Base-by-base conservation (phyloP, 2,888 invertebrate species). In the Agrilus mali region DNA sequence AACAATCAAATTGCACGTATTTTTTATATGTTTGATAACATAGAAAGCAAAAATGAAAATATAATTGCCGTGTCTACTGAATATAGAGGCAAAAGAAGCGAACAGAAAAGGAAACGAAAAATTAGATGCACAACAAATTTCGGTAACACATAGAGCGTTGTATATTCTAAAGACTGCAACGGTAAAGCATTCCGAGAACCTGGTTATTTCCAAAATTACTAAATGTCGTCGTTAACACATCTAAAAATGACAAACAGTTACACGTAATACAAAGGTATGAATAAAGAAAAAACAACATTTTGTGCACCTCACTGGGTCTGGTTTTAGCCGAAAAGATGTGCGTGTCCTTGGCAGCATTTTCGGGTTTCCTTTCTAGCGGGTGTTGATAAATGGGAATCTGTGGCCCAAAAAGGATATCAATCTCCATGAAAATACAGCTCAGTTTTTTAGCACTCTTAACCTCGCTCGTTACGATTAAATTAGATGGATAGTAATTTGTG, bases 341-440 rank as follows among this genome's bases (percentile, higher is more conserved):
- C 58, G 65, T 67, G 61, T 66, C 67, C 59, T 67, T 67, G 53
- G 66, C 61, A 57, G 64, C 63, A 60, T 64, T 63, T 60, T 67
- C 65, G 51, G 65, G 60, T 59, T 66, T 65, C 52, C 62, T 70
- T 61, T 71, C 71, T 67, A 71, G 69, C 64, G 72, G 72, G 68
- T 73, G 73, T 71, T 73, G 74, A 69, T 73, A 74, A 71, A 74
- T 71, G 68, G 74, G 74, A 65, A 74, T 74, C 74, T 74, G 72
- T 66, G 66, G 61, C 68, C 70, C 67, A 68, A 62, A 61, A 27
- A 27, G 27, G 27, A 10, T 27, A 27, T 27, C 27, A 27, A 35
- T 15, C 14, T 15, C 35, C 15, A 35, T 35, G 16, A 35, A 35
- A 35, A 35, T 35, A 35, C 16, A 15, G 14, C 15, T 35, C 35